A percentile compares a stretch with the other conserved stretches of the same genome.
These are phyloP conservation scores for Alouatta palliata DNA, from an alignment of 2,113 vertebrate genomes.

Conservation along the genomic window DNA sequence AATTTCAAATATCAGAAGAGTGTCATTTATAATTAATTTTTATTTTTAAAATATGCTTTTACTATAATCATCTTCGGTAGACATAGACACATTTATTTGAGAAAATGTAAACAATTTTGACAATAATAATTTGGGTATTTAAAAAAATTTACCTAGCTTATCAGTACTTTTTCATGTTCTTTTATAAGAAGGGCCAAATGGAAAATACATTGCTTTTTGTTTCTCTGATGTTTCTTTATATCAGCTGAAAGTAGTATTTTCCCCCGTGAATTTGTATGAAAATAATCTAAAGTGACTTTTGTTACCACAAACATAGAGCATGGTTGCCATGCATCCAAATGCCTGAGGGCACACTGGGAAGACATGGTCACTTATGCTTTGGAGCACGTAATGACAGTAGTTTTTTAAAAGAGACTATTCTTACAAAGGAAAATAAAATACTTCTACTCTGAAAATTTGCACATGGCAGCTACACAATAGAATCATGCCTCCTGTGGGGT, in stretches of 20 bases:
- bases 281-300: neutral
- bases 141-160: neutral
- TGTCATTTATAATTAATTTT: neutral
- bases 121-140: neutral
- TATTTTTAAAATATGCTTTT: neutral
- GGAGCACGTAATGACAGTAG: rapidly evolving
- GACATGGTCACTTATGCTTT: rapidly evolving
- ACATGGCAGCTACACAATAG: rapidly evolving
- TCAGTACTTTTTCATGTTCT: rapidly evolving
- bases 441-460: neutral
- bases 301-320: too few species aligned
- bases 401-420: neutral
- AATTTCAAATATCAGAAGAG: neutral
- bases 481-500: neutral
- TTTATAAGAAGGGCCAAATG: neutral
- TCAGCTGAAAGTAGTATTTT: neutral
- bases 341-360: rapidly evolving
- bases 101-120: neutral
- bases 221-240: neutral
- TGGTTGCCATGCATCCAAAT: rapidly evolving
- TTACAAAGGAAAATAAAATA: neutral
- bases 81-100: neutral
- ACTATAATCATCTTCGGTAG: neutral
- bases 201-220: neutral
- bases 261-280: neutral